Conservation (phyloP, 1,140 invertebrate species). For the Drosophila pseudoananassae region DNA sequence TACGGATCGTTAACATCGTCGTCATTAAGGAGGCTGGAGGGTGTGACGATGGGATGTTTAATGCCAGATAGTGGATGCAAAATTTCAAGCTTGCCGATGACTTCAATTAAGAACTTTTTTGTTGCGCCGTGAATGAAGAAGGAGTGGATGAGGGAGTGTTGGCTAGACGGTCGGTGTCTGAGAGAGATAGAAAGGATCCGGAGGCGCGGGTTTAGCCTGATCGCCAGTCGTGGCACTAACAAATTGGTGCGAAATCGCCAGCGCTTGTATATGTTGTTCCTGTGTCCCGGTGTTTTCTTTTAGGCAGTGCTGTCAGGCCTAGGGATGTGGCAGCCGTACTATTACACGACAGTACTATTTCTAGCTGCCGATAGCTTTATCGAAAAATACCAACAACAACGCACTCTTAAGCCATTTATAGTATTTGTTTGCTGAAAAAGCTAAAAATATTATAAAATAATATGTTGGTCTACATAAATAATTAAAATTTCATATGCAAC, state of each 20-base stretch:
- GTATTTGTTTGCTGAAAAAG: background rate
- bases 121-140: background rate
- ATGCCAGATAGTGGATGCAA: background rate
- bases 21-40: background rate
- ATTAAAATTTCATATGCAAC: too few species aligned
- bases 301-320: constrained; percentile 1
- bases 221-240: constrained; percentile 36
- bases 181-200: background rate
- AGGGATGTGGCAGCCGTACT: background rate
- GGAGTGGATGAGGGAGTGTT: background rate
- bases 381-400: background rate
- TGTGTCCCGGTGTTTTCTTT: constrained; percentile 31
- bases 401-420: background rate
- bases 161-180: background rate
- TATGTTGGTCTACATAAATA: background rate
- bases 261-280: constrained; percentile 21
- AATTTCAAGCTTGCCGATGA: background rate
- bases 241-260: constrained; percentile 30
- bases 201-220: constrained; percentile 12
- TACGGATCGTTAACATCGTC: background rate
- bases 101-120: constrained; percentile 2
- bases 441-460: background rate
- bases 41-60: background rate
- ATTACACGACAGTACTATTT: background rate
- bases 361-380: background rate